These are phyloP conservation scores for Gryllus bimaculatus DNA, from an alignment of 1,140 invertebrate species.

Conservation along the genomic window DNA sequence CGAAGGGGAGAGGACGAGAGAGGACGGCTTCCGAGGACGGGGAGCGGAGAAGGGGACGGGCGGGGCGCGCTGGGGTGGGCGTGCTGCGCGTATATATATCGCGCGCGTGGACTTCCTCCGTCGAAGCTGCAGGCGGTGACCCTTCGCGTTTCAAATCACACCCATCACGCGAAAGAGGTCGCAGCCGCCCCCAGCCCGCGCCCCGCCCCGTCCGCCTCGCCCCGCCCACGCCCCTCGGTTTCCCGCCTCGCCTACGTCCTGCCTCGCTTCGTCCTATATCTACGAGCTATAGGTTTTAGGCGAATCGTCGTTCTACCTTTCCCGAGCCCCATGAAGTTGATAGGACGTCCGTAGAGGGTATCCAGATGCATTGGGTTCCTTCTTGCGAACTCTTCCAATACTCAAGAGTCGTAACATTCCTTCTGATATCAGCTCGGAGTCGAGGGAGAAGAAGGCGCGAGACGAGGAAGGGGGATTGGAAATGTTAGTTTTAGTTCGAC, in stretches of 20 bases:
- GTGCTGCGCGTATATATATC: not conserved
- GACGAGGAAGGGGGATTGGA: not conserved
- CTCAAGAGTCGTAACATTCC: conserved; percentile 14
- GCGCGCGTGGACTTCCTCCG: not conserved
- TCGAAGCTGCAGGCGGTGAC: not conserved
- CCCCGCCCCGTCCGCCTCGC: too few species aligned
- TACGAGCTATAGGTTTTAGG: conserved; percentile 4
- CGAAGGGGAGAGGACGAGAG: not conserved
- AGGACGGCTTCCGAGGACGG: not conserved
- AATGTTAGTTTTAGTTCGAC: not conserved
- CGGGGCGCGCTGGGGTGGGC: not conserved
- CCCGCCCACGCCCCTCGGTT: not conserved
- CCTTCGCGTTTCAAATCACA: conserved; percentile 15
- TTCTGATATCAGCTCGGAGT: conserved; percentile 16
- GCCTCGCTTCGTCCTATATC: not conserved
- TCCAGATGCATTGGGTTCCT: conserved; percentile 13
- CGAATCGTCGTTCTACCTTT: not conserved
- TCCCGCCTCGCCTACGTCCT: not conserved
- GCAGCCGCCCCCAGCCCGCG: not conserved
- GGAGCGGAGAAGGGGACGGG: not conserved
- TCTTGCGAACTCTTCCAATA: conserved; percentile 1
- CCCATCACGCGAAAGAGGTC: conserved; percentile 8
- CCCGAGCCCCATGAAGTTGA: not conserved
- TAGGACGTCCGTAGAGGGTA: conserved; percentile 10
- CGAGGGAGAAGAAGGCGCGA: not conserved